Evolutionary conservation across 2,113 vertebrate species (phyloP).

Genomic region (Rhinopomastus cyanomelas): DNA sequence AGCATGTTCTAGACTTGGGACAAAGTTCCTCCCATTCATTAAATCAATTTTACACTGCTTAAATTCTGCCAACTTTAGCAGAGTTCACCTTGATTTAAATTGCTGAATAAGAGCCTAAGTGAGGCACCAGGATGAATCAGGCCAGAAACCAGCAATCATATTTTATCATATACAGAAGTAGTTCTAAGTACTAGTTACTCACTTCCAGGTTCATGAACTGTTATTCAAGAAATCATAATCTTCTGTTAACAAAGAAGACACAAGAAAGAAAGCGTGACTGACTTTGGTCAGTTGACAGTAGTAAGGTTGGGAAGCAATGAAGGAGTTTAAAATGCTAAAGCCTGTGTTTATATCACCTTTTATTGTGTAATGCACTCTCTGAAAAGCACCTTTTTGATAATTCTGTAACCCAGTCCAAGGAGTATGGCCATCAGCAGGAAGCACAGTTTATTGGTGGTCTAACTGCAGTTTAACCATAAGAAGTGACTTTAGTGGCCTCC

Average conservation of each 20-base stretch:
- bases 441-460: too few relatives aligned
- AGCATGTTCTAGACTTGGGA: conserved; percentile 25
- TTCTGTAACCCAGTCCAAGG: too few relatives aligned
- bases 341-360: not conserved
- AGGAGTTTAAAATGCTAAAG: not conserved
- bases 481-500: conserved; percentile 50
- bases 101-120: not conserved
- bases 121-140: not conserved
- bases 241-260: not conserved
- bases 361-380: not conserved
- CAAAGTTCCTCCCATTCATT: not conserved
- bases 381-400: not conserved
- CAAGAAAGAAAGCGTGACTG: not conserved
- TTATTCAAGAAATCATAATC: not conserved
- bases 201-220: rapidly evolving
- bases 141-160: not conserved
- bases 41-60: not conserved
- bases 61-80: not conserved
- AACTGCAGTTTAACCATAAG: conserved; percentile 14
- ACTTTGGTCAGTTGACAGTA: not conserved
- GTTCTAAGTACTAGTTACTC: not conserved
- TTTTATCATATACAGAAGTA: not conserved
- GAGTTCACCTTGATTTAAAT: not conserved
- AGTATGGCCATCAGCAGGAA: too few relatives aligned
- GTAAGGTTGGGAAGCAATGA: not conserved